Conservation (phyloP, 2,113 vertebrate genomes). For the Chroicocephalus ridibundus region DNA sequence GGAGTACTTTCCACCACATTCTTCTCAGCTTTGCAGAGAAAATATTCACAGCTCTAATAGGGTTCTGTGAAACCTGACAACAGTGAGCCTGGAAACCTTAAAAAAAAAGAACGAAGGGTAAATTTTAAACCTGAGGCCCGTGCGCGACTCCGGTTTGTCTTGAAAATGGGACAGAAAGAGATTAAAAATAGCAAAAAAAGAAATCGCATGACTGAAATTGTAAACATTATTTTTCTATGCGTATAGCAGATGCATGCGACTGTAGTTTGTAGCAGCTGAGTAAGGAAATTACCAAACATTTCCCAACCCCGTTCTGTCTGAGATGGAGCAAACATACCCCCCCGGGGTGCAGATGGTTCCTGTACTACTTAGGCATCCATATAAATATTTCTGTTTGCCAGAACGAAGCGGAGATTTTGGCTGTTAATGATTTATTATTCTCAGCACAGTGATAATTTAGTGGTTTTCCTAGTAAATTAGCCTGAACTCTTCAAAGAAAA, state of each 20-base stretch:
- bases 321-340: background rate
- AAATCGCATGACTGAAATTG: background rate
- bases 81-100: background rate
- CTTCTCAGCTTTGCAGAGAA: background rate
- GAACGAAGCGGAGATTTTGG: background rate
- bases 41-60: background rate
- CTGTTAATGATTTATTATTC: background rate
- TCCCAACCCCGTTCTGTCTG: background rate
- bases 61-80: background rate
- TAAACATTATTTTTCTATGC: background rate
- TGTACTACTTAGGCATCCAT: background rate
- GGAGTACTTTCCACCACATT: background rate
- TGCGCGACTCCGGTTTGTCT: background rate
- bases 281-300: slow-evolving; percentile 43
- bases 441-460: background rate
- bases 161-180: background rate
- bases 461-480: slow-evolving; percentile 1
- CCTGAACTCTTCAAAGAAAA: background rate
- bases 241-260: background rate
- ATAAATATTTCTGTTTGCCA: slow-evolving; percentile 42
- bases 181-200: background rate
- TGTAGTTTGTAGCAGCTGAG: background rate
- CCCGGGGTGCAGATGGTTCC: slow-evolving; percentile 45
- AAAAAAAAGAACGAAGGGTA: background rate
- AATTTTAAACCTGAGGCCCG: background rate